A percentile compares a stretch with the other conserved stretches of the same genome.
Evolutionary conservation across 2,113 vertebrate genomes (phyloP).

Genomic region (Bettongia penicillata): DNA sequence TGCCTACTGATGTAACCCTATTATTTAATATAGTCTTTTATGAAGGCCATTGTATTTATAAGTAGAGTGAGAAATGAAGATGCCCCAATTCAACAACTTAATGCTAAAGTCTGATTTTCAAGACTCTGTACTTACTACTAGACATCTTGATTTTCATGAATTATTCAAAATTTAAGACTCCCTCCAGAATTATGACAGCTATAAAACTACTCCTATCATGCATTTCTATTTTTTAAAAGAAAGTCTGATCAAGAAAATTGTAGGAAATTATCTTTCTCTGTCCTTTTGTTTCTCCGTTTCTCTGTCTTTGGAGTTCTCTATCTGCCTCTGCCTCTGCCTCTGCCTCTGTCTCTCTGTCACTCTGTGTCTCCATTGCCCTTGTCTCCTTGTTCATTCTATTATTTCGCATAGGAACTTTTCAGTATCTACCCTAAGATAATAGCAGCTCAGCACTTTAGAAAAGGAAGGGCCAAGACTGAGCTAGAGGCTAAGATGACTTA

Average conservation of each 20-base stretch:
- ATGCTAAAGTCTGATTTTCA: neutral
- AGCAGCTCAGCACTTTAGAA: neutral
- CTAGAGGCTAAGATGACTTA: neutral
- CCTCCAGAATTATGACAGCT: neutral
- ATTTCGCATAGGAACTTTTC: neutral
- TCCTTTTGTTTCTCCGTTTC: neutral
- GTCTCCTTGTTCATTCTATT: neutral
- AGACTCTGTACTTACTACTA: neutral
- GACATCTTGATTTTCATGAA: neutral
- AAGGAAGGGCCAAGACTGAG: neutral
- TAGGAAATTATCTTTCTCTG: neutral
- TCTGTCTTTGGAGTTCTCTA: neutral
- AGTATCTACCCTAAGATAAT: neutral
- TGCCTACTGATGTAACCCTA: slow-evolving; percentile 23
- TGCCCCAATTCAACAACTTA: slow-evolving; percentile 18
- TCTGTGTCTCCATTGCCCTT: neutral
- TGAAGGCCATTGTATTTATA: slow-evolving; percentile 37
- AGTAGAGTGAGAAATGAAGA: slow-evolving; percentile 15
- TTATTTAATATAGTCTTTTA: neutral
- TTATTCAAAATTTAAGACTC: neutral
- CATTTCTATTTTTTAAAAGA: neutral
- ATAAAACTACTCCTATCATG: neutral
- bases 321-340: neutral
- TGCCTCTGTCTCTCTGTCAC: neutral
- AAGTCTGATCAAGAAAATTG: neutral